Evolutionary conservation across 2,888 invertebrate species (phyloP), one percentile per base, ranked within the genome.

Genomic region (Pyrocoelia pectoralis): DNA sequence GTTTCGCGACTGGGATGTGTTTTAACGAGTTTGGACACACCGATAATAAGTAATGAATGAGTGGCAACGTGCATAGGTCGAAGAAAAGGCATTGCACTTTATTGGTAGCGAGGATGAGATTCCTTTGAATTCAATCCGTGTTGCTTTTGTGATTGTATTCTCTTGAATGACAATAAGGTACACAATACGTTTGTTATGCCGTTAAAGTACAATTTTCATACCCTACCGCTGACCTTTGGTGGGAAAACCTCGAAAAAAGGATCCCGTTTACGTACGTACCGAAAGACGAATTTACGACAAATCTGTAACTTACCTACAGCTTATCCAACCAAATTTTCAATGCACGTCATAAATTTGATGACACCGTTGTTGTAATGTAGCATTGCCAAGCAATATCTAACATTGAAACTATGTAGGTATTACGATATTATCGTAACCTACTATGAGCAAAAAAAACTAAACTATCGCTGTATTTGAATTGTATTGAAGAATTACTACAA

Each of bases 161-260:
- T 68, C 64, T 55, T 69, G 70, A 69, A 70, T 70, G 66, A 70
- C 68, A 70, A 70, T 69, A 68, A 69, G 69, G 57, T 55, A 61
- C 61, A 68, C 68, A 67, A 60, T 70, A 66, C 65, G 69, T 69
- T 66, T 69, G 67, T 68, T 63, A 61, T 68, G 66, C 67, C 67
- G 67, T 70, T 69, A 69, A 65, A 68, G 64, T 62, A 64, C 62
- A 67, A 67, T 70, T 70, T 67, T 59, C 68, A 66, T 69, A 68
- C 59, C 63, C 64, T 69, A 63, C 65, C 64, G 62, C 60, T 68
- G 68, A 68, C 66, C 64, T 53, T 55, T 58, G 62, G 67, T 61
- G 67, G 65, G 66, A 69, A 63, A 64, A 62, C 29, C 13, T 58
- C 52, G 24, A 52, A 38, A 56, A 56, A 56, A 56, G 49, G 18